These are phyloP conservation scores for Saccostrea echinata DNA, from an alignment of 1,140 invertebrate species.

Conservation along the genomic window DNA sequence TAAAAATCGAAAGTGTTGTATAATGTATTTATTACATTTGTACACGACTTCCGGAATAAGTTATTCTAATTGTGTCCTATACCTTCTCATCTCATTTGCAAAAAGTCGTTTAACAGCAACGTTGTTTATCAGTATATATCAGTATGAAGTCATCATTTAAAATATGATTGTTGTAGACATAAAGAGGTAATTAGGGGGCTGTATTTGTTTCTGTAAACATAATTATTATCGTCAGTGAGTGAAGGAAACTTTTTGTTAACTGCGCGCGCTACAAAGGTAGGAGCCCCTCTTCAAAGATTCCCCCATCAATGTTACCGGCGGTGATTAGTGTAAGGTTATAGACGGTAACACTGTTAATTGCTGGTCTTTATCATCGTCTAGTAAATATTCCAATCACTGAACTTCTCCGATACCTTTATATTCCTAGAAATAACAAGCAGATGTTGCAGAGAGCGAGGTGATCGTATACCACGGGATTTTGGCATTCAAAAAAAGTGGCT, in stretches of 20 bases:
- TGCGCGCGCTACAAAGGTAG: background rate
- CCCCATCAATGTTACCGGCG: background rate
- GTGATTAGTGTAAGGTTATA: background rate
- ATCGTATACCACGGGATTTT: background rate
- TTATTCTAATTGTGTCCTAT: too few species aligned
- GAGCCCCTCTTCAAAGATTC: background rate
- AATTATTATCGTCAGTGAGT: constrained; percentile 2
- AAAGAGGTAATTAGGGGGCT: background rate
- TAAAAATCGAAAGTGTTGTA: too few species aligned
- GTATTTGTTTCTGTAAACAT: background rate
- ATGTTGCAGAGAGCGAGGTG: background rate
- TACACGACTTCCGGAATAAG: too few species aligned
- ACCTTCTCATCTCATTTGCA: too few species aligned
- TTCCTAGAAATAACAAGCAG: constrained; percentile 13
- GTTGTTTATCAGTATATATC: too few species aligned
- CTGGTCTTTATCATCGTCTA: constrained; percentile 23
- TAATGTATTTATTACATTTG: too few species aligned
- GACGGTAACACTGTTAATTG: background rate
- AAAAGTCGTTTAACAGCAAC: too few species aligned
- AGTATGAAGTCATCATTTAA: background rate
- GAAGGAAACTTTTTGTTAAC: background rate
- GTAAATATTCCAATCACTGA: constrained; percentile 18
- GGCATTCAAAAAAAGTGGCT: background rate
- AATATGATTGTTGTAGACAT: background rate
- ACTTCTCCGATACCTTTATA: background rate